Evolutionary conservation across 2,888 invertebrate species (phyloP).

Genomic region (Gonocerus acuteangulatus): DNA sequence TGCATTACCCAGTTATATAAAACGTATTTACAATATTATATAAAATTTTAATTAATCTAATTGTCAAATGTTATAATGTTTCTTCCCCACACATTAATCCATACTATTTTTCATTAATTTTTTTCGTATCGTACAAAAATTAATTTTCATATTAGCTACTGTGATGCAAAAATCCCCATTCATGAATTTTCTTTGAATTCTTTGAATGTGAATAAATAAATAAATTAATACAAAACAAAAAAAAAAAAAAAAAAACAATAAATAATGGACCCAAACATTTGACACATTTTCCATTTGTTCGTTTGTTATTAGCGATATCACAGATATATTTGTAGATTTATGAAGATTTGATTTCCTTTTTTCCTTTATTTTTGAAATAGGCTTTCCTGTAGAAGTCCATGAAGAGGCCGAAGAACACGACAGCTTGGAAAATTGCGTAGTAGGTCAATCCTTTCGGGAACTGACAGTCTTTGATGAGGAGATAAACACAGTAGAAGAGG

Average conservation of each 20-base stretch:
- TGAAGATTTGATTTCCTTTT: conserved; percentile 2
- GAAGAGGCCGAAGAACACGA: conserved; percentile 54
- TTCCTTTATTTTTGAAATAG: conserved; percentile 42
- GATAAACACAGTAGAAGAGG: conserved; percentile 54
- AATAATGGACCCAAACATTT: too few species aligned
- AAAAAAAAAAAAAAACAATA: too few species aligned
- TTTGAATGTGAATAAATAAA: not conserved
- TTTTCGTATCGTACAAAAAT: not conserved
- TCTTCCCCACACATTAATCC: too few species aligned
- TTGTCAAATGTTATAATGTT: too few species aligned
- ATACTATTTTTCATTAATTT: too few species aligned
- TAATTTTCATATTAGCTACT: not conserved
- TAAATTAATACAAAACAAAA: not conserved
- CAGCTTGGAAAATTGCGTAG: conserved; percentile 51
- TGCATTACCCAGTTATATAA: too few species aligned
- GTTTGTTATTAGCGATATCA: too few species aligned
- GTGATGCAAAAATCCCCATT: not conserved
- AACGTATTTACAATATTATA: too few species aligned
- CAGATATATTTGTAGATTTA: too few species aligned
- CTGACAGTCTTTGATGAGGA: conserved; percentile 50
- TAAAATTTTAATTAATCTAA: too few species aligned
- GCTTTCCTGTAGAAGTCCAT: conserved; percentile 53
- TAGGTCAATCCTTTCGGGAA: conserved; percentile 51
- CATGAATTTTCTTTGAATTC: not conserved
- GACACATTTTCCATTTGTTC: too few species aligned